Evolutionary conservation across 2,888 invertebrate species (phyloP), one percentile per base, ranked within the genome.

Genomic region (Troilus luridus): DNA sequence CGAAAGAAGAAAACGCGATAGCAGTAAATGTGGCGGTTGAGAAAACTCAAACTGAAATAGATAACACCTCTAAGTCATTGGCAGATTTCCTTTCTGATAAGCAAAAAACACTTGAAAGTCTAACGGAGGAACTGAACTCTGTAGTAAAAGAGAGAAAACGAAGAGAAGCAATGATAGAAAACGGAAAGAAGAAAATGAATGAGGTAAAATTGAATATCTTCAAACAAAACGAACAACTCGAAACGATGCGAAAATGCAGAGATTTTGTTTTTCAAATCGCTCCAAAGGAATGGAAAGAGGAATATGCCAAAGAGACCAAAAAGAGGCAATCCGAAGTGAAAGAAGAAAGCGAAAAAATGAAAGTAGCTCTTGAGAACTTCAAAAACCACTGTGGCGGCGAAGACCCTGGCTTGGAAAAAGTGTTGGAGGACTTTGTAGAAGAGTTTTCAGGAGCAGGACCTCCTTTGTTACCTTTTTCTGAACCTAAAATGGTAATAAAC

Each of bases 211-310:
- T 90, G 41, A 90, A 27, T 24, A 90, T 90, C 12, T 90, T 90
- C 56, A 64, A 62, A 54, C 90, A 60, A 54, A 90, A 60, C 54
- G 90, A 91, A 59, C 62, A 64, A 54, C 24, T 91, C 21, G 91
- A 88, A 56, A 91, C 60, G 6, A 77, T 88, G 85, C 64, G 88
- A 17, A 91, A 91, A 41, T 91, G 91, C 72, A 88, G 72, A n/a
- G 88, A 91, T 24, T 88, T 91, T 58, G 72, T 91, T 54, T 24
- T 88, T 88, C 64, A 91, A 72, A 58, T 91, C 3, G 88, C 91
- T 0, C 91, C 91, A 10, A 58, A 91, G n/a, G 91, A 91, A 56
- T 91, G 91, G 91, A 91, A 91, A 64, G 67, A 72, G n/a, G 64
- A 91, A 41, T 88, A 88, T 64, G 88, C 62, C 54, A 72, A 88